Evolutionary conservation across 2,797 vertebrate species (phyloP), one percentile per base, ranked within the genome.

Genomic region (Galaxias olidus): DNA sequence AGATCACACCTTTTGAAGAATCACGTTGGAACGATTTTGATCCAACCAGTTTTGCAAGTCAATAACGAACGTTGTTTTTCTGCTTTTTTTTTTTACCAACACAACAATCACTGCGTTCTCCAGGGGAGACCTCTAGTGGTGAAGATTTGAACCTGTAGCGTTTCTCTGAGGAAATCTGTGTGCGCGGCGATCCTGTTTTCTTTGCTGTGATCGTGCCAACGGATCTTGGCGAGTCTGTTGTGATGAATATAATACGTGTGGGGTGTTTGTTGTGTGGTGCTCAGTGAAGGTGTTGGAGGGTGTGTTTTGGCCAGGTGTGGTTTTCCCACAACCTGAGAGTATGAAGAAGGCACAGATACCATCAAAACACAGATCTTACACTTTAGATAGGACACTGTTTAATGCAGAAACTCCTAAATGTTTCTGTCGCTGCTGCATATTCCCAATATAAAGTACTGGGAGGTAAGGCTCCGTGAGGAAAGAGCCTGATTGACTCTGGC

Each of bases 51-150:
- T 20, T 66, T n/a, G 48, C 52, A 66, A 40, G 57, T 72, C 61
- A 18, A 58, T 1, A 48, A 54, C 30, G 30, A 30, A 6, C 6
- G 30, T 3, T 30, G 3, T 6, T 30, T 30, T 30, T 30, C 6
- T 30, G 6, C 30, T 30, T 30, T 6, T 30, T 30, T 30, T 30
- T 30, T 30, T 30, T 40, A 12, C 14, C 20, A 11, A 15, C 12
- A 5, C 10, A 56, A 30, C 30, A n/a, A 52, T 40, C n/a, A 18
- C 4, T 0, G 11, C 46, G 53, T 6, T 4, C 4, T 44, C 77
- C 63, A 59, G 40, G 83, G 72, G 78, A 77, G 86, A 83, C 71
- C 85, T 82, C 86, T 89, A 76, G 84, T 85, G 87, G 87, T 48
- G 68, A 44, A 63, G 72, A 17, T 10, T 20, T 58, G 66, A 4